Percentiles rank a stretch among this genome's conserved stretches.
Evolutionary conservation across 2,888 invertebrate genomes (phyloP).

Genomic region (Eupeodes luniger): DNA sequence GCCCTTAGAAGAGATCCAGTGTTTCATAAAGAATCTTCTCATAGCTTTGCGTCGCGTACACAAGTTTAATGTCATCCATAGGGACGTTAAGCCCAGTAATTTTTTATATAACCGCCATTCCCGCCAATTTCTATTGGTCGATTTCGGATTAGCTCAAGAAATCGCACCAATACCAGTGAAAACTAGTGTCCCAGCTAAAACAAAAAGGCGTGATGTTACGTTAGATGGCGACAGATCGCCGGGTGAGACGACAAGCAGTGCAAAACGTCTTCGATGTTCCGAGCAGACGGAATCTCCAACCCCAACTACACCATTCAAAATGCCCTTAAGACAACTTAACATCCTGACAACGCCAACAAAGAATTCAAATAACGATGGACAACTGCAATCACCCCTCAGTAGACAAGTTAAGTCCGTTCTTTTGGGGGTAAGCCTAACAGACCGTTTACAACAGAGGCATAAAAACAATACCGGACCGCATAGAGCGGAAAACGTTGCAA

Average conservation of each 20-base stretch:
- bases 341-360: constrained; percentile 77
- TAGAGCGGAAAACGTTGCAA: constrained; percentile 30
- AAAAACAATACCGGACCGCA: constrained; percentile 34
- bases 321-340: constrained; percentile 82
- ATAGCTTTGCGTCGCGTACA: constrained; percentile 92
- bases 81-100: constrained; percentile 96
- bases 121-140: constrained; percentile 91
- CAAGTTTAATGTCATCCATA: constrained; percentile 92
- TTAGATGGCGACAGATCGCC: constrained; percentile 12
- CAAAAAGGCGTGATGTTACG: constrained; percentile 79
- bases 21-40: constrained; percentile 92
- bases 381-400: constrained; percentile 68
- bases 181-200: constrained; percentile 49
- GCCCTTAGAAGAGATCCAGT: constrained; percentile 88
- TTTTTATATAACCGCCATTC: constrained; percentile 92
- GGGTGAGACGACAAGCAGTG: constrained; percentile 68
- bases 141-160: constrained; percentile 94
- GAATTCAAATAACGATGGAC: not conserved
- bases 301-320: constrained; percentile 55
- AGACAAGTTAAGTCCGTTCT: constrained; percentile 78
- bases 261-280: constrained; percentile 79
- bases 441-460: constrained; percentile 78
- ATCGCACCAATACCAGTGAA: constrained; percentile 69
- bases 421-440: constrained; percentile 75
- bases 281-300: constrained; percentile 45